Evolutionary conservation across 1,140 invertebrate genomes (phyloP).

Genomic region (Drosophila ogumai): DNA sequence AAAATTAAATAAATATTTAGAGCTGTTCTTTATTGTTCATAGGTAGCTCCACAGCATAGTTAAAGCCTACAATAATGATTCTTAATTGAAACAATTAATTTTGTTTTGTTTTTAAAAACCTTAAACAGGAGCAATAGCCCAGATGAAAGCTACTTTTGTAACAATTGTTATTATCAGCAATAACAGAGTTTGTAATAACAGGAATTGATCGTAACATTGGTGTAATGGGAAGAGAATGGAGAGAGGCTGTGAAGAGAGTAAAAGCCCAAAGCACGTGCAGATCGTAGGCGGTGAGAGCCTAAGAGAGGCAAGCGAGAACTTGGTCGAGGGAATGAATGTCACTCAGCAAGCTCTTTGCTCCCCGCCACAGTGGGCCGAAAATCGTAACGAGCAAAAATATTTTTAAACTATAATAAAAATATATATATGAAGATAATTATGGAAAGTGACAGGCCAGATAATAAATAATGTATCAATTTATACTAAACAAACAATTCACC

Average conservation of each 20-base stretch:
- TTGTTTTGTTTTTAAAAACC: not conserved
- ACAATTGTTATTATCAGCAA: not conserved
- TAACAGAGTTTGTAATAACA: conserved; percentile 25
- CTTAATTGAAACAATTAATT: not conserved
- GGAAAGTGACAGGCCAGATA: not conserved
- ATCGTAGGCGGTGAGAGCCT: conserved; percentile 7
- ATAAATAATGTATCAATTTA: not conserved
- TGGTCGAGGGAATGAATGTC: conserved; percentile 52
- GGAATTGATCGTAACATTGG: conserved; percentile 7
- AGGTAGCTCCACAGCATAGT: not conserved
- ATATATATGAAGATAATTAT: no score
- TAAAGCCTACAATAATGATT: not conserved
- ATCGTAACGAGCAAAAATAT: not conserved
- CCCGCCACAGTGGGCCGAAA: not conserved
- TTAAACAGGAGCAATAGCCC: not conserved
- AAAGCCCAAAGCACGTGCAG: conserved; percentile 62
- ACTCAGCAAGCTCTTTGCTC: conserved; percentile 46
- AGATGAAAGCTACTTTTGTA: not conserved
- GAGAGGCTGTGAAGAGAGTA: conserved; percentile 25
- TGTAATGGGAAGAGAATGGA: conserved; percentile 23
- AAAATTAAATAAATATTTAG: not conserved
- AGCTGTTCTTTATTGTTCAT: not conserved
- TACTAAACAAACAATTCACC: no score
- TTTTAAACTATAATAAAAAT: not conserved
- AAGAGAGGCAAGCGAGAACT: conserved; percentile 8